Base-by-base conservation (phyloP, 2,113 vertebrate species). In the Sardina pilchardus region DNA sequence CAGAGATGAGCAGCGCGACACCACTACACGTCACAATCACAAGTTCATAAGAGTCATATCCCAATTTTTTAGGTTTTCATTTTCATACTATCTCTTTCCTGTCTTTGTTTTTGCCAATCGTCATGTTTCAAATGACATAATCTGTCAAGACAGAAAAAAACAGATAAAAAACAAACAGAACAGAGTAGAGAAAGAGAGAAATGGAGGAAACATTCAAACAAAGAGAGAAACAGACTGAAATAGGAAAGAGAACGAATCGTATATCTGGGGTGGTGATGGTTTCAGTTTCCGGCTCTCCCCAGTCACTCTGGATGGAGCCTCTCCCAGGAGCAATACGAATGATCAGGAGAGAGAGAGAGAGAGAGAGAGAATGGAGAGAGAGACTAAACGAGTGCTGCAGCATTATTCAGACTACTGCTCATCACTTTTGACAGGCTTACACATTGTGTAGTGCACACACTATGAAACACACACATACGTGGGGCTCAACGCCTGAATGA, bases 261-360 rank as follows among this genome's bases (percentile, higher is more conserved):
- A 71, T 86, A 84, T 87, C 87, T 83, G 86, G 86, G 84, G 84
- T n/a, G 67, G 81, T 88, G 88, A 90, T 88, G 87, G 17, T 19
- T 53, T 53, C 17, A 10, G 6, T 9, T 14, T 47, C 50, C 4
- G 50, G 16, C 2, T 6, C 5, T 24, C 24, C 56, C 56, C 24
- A 63, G 56, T 24, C 56, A 7, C 56, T 63, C 56, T 63, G 24
- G 56, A 63, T n/a, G 0, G 5, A 8, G 6, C 71, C 82, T 88
- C 84, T 81, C 86, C 83, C 47, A 81, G 26, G 59, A 81, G 78
- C 85, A 85, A 86, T 89, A 82, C 59, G 63, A 90, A 89, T 85
- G 85, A 89, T 89, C 86, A 89, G 85, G 75, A 85, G 21, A 44
- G 81, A 86, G 85, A 88, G 87, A 48, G 21, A 82, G 39, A 42